These are phyloP conservation scores for Crax fasciolata DNA, from an alignment of 2,797 vertebrate species.

Conservation along the genomic window DNA sequence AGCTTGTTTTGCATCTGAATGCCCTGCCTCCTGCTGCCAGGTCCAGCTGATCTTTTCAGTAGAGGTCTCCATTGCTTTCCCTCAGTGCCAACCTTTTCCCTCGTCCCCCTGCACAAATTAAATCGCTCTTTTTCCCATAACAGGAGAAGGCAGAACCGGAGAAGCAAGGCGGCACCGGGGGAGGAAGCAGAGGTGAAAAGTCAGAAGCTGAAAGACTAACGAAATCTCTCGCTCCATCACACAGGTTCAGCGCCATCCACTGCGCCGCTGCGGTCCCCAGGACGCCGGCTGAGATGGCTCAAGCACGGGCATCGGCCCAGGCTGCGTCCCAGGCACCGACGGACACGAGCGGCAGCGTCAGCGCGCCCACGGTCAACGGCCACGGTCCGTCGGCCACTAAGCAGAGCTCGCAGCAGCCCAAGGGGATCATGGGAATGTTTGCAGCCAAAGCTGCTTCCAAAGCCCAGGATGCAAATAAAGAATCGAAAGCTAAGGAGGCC, in stretches of 20 bases:
- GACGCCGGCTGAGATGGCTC: slow-evolving; percentile 76
- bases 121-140: neutral
- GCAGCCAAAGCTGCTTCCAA: slow-evolving; percentile 83
- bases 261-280: slow-evolving; percentile 87
- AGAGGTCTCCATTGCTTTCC: neutral
- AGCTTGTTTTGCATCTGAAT: neutral
- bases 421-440: slow-evolving; percentile 95
- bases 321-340: neutral
- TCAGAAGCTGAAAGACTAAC: neutral
- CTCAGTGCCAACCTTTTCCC: neutral
- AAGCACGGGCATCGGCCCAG: slow-evolving; percentile 50
- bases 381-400: slow-evolving; percentile 45
- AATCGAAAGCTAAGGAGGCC: slow-evolving; percentile 84
- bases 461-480: slow-evolving; percentile 81
- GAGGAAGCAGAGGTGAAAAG: neutral
- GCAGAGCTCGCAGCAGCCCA: slow-evolving; percentile 83
- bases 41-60: neutral
- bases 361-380: slow-evolving; percentile 79
- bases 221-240: neutral
- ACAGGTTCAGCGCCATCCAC: slow-evolving; percentile 92
- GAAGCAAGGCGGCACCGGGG: neutral
- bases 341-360: neutral
- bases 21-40: neutral
- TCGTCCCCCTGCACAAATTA: neutral
- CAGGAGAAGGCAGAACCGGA: neutral